Conservation (phyloP, 1,140 invertebrate genomes). For the Platorchestia sp. region DNA sequence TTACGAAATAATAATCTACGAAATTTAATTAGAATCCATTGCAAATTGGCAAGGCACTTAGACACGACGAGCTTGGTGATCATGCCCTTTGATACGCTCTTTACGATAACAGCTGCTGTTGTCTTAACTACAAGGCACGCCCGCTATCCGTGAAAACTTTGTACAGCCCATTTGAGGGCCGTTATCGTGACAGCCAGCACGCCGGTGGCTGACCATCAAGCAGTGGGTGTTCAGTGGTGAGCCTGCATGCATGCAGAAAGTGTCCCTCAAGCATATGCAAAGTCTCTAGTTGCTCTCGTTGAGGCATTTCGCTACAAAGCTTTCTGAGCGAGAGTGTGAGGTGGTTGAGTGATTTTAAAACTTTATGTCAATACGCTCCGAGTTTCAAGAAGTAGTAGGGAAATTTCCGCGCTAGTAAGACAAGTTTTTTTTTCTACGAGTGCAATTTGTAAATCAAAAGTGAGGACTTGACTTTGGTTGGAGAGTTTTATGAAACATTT, state of each 20-base stretch:
- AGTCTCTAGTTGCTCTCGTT: too few relatives aligned
- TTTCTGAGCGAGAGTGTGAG: neutral
- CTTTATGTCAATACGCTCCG: neutral
- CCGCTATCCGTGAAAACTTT: neutral
- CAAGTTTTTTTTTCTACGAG: neutral
- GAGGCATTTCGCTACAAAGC: too few relatives aligned
- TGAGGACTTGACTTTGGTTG: neutral
- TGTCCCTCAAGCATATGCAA: neutral
- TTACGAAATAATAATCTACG: too few relatives aligned
- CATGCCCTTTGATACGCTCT: too few relatives aligned
- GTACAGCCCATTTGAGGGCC: neutral
- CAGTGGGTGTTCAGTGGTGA: neutral
- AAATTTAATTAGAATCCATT: too few relatives aligned
- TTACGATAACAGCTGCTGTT: too few relatives aligned
- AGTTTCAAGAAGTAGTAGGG: neutral
- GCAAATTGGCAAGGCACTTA: too few relatives aligned
- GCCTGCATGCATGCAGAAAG: neutral
- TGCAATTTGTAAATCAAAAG: neutral
- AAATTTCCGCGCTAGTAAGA: neutral
- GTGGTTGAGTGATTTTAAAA: neutral
- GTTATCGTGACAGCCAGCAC: neutral
- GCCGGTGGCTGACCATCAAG: neutral
- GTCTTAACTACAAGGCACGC: too few relatives aligned
- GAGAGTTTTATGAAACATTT: neutral
- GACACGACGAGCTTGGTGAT: too few relatives aligned